Base-by-base conservation (phyloP, 2,113 vertebrate species). In the Cricetomys ansorgei region DNA sequence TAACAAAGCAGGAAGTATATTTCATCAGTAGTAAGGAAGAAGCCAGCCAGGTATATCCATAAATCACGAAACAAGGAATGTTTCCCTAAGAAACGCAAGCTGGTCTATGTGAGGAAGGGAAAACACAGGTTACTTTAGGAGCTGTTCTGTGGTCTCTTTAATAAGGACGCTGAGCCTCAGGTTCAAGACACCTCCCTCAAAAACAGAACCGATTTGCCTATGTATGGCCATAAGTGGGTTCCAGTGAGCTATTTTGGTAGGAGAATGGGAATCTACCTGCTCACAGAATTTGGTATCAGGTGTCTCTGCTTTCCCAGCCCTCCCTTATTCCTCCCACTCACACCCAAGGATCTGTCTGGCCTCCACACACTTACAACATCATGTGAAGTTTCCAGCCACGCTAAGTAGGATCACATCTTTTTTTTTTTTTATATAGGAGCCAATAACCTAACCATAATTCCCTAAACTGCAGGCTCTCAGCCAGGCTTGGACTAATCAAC, bases 321-420 rank as follows among this genome's bases (percentile, higher is more conserved):
- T 21, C 90, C 17, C 57, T 53, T 0, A 17, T 4, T 62, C 77
- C 53, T 72, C 15, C n/a, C 45, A n/a, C 65, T 57, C 48, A 27
- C 12, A 31, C 25, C 43, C 81, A 91, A 29, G 4, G 29, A n/a
- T 88, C 88, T 92, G 12, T 57, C 75, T 81, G 55, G 57, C 10
- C n/a, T 85, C 95, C 48, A 77, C 13, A 5, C 15, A 40, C 91
- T 95, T 94, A 93, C 31, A 92, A 59, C 80, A 88, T 40, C 70
- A 48, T 29, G 55, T 79, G 91, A 91, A 91, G 48, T 53, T 79
- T 93, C 94, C 64, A 91, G 37, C 50, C 43, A 43, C 43, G 50
- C 37, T 89, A 64, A 89, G 83, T 62, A 85, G 87, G 29, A 80
- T 34, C 40, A 40, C 40, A 50, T 25, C 31, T 59, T 57, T 37